Base-by-base conservation (phyloP, 1,140 invertebrate species). In the Uloborus diversus region DNA sequence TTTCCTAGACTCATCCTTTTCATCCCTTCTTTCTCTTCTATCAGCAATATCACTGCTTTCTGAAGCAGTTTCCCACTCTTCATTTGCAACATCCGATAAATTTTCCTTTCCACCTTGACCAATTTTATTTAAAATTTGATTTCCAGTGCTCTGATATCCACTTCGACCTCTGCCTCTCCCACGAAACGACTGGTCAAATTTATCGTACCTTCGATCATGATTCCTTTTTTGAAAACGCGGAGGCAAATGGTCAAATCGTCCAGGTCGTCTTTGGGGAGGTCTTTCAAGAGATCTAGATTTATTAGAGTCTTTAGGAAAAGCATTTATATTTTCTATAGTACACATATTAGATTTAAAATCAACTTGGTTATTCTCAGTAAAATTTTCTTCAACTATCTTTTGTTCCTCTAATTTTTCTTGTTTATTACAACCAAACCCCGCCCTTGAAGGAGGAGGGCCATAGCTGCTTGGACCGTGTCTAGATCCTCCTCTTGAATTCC, bases 371-470 rank as follows among this genome's bases (percentile, higher is more conserved):
- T 42, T 28, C n/a, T 81, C 70, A 56, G 47, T 81, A 25, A 59
- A 73, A 68, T 33, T 56, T 57, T 81, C 79, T 68, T 75, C 69
- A 20, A 78, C 30, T 11, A 75, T 81, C 28, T 73, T 66, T 28
- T 66, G 62, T 20, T 81, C 79, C 35, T 81, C 79, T n/a, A 64
- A 25, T 37, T 81, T 81, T 64, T 71, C 66, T 1, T 33, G 49
- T 42, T 80, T 80, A 64, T 56, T 65, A 47, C 66, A 30, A 49
- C 81, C 84, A 82, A 94, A 94, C 17, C 92, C 92, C 85, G 92
- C 93, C 81, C 93, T 93, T 25, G 90, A 91, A 64, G 92, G 90
- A 1, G 92, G 92, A 9, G 92, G 92, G 0, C 93, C 92, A 85
- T 93, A 93, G 25, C 80, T 83, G 59, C 75, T 81, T 20, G 79